Conservation (phyloP, 2,113 vertebrate species). For the Tetrao urogallus region DNA sequence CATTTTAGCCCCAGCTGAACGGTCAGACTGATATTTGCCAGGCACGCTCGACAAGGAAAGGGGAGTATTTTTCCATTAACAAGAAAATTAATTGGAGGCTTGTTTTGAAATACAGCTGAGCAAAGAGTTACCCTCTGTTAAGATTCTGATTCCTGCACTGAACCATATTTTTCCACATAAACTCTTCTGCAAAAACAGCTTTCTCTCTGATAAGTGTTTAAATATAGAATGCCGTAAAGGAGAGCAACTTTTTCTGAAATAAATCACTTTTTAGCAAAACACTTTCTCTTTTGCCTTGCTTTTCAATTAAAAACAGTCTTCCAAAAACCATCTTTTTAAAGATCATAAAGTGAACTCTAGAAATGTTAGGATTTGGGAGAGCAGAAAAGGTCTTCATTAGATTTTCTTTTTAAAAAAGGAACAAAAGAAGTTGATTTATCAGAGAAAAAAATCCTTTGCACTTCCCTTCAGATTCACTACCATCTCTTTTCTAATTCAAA, state of each 20-base stretch:
- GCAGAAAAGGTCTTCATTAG: not conserved
- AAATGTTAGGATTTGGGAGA: not conserved
- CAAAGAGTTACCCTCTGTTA: not conserved
- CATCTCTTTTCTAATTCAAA: not conserved
- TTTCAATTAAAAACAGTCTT: not conserved
- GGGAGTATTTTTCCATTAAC: not conserved
- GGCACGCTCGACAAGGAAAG: not conserved
- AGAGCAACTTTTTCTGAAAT: not conserved
- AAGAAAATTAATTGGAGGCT: not conserved
- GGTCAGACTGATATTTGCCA: not conserved
- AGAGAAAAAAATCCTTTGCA: not conserved
- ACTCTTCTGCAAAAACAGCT: not conserved
- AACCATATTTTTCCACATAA: not conserved
- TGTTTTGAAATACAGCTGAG: not conserved
- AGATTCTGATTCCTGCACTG: not conserved
- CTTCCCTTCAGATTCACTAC: not conserved
- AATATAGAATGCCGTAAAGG: not conserved
- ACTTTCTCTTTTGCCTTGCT: not conserved
- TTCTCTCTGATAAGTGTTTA: not conserved
- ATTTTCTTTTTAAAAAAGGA: not conserved
- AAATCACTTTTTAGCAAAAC: not conserved
- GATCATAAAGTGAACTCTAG: not conserved
- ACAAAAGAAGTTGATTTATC: not conserved
- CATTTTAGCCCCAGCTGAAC: not conserved
- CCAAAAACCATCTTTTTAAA: not conserved